Evolutionary conservation across 2,797 vertebrate species (phyloP).

Genomic region (Hafferia zeledoni): DNA sequence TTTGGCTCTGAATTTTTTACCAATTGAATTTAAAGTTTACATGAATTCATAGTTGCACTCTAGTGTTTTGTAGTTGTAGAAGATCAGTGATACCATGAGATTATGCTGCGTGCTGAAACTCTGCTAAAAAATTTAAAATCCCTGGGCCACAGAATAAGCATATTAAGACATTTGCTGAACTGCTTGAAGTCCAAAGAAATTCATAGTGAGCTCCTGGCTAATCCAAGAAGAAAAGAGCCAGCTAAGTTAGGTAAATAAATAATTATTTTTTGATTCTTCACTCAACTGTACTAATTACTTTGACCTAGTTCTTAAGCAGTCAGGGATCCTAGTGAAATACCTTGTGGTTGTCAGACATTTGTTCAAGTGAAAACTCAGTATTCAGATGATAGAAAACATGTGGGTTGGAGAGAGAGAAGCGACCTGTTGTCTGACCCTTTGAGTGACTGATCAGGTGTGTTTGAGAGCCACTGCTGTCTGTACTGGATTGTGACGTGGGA

Average conservation of each 20-base stretch:
- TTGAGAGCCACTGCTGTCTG: background rate
- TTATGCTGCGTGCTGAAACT: background rate
- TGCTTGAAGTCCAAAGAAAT: background rate
- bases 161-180: background rate
- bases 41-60: background rate
- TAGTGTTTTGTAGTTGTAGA: background rate
- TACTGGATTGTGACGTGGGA: background rate
- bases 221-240: background rate
- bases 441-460: rapidly evolving
- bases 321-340: background rate
- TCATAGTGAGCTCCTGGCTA: background rate
- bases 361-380: background rate
- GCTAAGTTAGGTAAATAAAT: constrained; percentile 35
- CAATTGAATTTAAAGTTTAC: background rate
- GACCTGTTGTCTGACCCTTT: background rate
- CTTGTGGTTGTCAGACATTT: background rate
- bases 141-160: background rate
- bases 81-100: background rate
- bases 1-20: background rate
- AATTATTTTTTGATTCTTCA: constrained; percentile 14
- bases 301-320: background rate
- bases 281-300: background rate
- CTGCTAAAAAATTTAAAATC: background rate
- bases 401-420: background rate
- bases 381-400: background rate